These are phyloP conservation scores for Drosophila arawakana DNA, from an alignment of 1,140 invertebrate genomes.

Conservation along the genomic window DNA sequence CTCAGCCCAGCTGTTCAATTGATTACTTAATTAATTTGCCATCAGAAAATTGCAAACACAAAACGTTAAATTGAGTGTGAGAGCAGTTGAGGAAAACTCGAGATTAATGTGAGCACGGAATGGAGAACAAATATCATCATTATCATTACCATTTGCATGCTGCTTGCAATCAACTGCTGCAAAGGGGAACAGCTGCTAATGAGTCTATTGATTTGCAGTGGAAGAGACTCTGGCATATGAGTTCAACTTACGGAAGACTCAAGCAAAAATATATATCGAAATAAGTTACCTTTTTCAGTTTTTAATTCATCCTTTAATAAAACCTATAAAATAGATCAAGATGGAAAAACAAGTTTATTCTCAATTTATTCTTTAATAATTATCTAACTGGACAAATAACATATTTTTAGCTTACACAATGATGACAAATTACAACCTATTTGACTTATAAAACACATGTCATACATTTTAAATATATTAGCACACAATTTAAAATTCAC, in stretches of 20 bases:
- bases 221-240: neutral
- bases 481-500: neutral
- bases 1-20: slow-evolving; percentile 49
- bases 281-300: too few relatives aligned
- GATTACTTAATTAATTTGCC: slow-evolving; percentile 69
- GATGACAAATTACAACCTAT: neutral
- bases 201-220: neutral
- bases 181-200: neutral
- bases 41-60: slow-evolving; percentile 23
- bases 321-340: too few relatives aligned
- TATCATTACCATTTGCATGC: neutral
- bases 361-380: neutral
- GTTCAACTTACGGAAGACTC: neutral
- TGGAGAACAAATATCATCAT: neutral
- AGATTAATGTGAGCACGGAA: neutral
- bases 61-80: slow-evolving; percentile 10
- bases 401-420: neutral
- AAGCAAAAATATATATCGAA: neutral
- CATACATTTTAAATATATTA: neutral
- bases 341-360: too few relatives aligned
- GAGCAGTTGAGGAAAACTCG: neutral
- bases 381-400: neutral
- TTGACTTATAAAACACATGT: neutral
- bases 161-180: slow-evolving; percentile 3
- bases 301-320: too few relatives aligned